phyloP scores from a whole-genome alignment of 2,113 vertebrate genomes.

The Mirounga angustirostris region DNA sequence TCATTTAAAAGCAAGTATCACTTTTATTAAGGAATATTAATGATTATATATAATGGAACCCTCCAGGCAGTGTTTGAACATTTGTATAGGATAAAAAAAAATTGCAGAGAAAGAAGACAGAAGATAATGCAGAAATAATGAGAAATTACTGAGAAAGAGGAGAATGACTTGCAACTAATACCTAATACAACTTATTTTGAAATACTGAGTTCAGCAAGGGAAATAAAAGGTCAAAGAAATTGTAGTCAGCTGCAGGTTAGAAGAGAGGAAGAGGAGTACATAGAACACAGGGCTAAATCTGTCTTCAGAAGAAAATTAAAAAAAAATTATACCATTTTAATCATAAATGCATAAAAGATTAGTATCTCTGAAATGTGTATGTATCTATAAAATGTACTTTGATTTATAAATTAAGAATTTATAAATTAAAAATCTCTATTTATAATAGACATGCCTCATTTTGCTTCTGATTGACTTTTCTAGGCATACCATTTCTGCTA shows the following conservation, averaged over 20 bases:
- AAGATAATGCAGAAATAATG: not conserved
- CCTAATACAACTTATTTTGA: not conserved
- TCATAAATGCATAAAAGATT: not conserved
- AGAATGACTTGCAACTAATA: not conserved
- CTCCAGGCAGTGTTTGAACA: not conserved
- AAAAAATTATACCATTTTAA: not conserved
- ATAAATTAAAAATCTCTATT: not conserved
- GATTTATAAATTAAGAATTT: no score
- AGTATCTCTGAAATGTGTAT: not conserved
- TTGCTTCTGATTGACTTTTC: not conserved
- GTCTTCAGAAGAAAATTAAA: not conserved
- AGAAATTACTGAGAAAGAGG: not conserved
- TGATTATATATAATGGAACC: not conserved
- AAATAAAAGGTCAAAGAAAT: not conserved
- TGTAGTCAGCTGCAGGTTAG: not conserved
- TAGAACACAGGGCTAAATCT: not conserved
- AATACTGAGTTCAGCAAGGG: not conserved
- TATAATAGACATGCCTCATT: not conserved
- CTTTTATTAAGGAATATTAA: not conserved
- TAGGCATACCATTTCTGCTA: not conserved
- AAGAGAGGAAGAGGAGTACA: not conserved
- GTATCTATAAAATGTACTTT: not conserved
- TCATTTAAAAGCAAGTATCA: not conserved
- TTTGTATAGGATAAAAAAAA: not conserved
- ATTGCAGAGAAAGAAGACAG: not conserved